phyloP scores from a whole-genome alignment of 1,140 invertebrate species.

The Dendroctonus ponderosae region DNA sequence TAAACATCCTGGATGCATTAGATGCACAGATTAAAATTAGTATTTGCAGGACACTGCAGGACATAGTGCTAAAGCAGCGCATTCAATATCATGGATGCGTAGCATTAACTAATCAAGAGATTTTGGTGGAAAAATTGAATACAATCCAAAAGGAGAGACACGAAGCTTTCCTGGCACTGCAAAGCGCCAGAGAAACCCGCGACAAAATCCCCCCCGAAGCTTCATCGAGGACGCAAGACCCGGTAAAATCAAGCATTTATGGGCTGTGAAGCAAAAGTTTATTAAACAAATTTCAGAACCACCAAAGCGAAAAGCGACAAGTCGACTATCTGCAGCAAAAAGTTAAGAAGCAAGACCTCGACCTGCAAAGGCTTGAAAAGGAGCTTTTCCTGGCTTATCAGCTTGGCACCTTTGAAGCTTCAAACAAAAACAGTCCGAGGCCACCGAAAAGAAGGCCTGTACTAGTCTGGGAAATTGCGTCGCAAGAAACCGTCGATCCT shows the following conservation, averaged over 20 bases:
- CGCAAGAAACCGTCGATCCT: slow-evolving; percentile 22
- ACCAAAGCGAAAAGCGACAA: slow-evolving; percentile 40
- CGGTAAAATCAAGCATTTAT: too few species aligned
- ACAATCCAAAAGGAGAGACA: slow-evolving; percentile 41
- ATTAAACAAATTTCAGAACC: too few species aligned
- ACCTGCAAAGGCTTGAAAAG: slow-evolving; percentile 47
- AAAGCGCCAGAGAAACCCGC: slow-evolving; percentile 40
- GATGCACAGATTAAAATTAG: not conserved
- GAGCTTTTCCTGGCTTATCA: slow-evolving; percentile 43
- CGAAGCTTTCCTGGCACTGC: slow-evolving; percentile 29
- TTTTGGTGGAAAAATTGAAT: slow-evolving; percentile 40
- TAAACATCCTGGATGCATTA: slow-evolving; percentile 2
- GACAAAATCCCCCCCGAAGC: too few species aligned
- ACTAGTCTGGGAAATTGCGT: slow-evolving; percentile 9
- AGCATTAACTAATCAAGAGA: slow-evolving; percentile 44
- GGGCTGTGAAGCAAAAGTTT: too few species aligned
- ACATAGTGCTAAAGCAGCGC: slow-evolving; percentile 45
- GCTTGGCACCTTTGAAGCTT: not conserved
- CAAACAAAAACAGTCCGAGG: too few species aligned
- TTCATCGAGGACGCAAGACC: too few species aligned
- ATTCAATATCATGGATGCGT: slow-evolving; percentile 47
- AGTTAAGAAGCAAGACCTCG: slow-evolving; percentile 43
- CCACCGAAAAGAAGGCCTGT: slow-evolving; percentile 1
- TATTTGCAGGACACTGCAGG: slow-evolving; percentile 43
- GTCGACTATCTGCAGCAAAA: slow-evolving; percentile 41